phyloP scores from a whole-genome alignment of 2,888 invertebrate species.

The Torymus aiolomorphi region DNA sequence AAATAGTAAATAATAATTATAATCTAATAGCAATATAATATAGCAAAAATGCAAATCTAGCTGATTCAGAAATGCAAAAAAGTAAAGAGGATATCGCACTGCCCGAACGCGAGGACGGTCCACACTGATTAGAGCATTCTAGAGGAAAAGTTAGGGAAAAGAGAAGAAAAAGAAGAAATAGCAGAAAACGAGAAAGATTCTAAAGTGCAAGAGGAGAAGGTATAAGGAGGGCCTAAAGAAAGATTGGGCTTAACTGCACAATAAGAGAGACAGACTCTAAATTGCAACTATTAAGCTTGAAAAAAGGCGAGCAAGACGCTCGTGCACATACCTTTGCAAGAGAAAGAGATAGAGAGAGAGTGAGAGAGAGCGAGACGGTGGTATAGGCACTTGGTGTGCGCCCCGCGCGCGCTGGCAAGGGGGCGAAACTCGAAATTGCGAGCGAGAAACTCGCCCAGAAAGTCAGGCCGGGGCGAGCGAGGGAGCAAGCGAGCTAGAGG shows the following conservation, averaged over 20 bases:
- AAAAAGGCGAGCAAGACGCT: not conserved
- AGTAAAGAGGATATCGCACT: too few species aligned
- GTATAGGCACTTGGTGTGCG: not conserved
- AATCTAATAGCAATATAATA: not conserved
- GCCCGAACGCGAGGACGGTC: too few species aligned
- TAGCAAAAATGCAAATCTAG: not conserved
- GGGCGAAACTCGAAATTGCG: not conserved
- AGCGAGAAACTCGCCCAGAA: slow-evolving; percentile 27
- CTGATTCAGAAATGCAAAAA: too few species aligned
- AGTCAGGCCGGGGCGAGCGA: slow-evolving; percentile 7
- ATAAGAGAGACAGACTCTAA: slow-evolving; percentile 3
- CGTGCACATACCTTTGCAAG: not conserved
- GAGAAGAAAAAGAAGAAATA: not conserved
- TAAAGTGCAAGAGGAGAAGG: not conserved
- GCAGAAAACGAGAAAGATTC: not conserved
- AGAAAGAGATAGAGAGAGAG: slow-evolving; percentile 2
- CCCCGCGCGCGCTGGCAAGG: not conserved
- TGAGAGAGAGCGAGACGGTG: slow-evolving; percentile 11
- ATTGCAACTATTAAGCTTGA: slow-evolving; percentile 15
- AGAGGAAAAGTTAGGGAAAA: not conserved
- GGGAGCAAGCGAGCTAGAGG: not conserved
- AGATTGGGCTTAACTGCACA: slow-evolving; percentile 4
- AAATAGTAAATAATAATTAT: too few species aligned
- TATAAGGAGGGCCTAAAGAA: not conserved
- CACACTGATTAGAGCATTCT: too few species aligned